A percentile compares a stretch with the other conserved stretches of the same genome.
Conservation (phyloP, 1,140 invertebrate species). For the Cylas formicarius region DNA sequence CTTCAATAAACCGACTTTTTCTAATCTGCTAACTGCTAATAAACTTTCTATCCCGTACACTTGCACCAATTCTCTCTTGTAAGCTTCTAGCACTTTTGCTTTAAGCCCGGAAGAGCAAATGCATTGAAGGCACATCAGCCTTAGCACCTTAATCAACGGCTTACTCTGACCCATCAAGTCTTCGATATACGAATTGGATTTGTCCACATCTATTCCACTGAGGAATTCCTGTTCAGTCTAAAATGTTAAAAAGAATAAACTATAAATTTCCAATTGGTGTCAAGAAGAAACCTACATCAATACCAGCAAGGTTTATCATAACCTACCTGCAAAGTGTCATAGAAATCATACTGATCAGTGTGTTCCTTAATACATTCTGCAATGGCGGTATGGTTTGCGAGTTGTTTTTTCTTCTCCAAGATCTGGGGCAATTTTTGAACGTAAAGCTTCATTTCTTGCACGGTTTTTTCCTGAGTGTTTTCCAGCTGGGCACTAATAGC, state of each 20-base stretch:
- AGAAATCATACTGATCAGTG: constrained; percentile 38
- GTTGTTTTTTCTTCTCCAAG: constrained; percentile 76
- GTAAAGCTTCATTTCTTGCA: constrained; percentile 91
- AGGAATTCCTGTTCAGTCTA: constrained; percentile 83
- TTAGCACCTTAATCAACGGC: constrained; percentile 73
- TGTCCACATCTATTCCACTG: constrained; percentile 86
- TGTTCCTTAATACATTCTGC: constrained; percentile 58
- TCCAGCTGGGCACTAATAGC: constrained; percentile 80
- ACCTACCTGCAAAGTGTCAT: constrained; percentile 36
- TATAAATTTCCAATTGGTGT: background rate
- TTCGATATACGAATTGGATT: constrained; percentile 81
- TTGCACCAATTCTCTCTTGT: constrained; percentile 86
- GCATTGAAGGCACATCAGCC: constrained; percentile 86
- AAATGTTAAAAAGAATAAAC: constrained; percentile 9
- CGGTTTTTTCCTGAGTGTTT: constrained; percentile 79
- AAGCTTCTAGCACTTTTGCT: constrained; percentile 81
- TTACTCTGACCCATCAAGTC: constrained; percentile 80
- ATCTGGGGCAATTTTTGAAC: constrained; percentile 84
- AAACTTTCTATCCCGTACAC: constrained; percentile 84
- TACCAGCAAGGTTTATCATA: constrained; percentile 1
- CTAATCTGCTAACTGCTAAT: constrained; percentile 77
- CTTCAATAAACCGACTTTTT: constrained; percentile 77
- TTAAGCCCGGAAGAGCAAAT: constrained; percentile 83
- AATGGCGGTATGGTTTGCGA: constrained; percentile 63
- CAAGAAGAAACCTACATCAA: background rate